phyloP scores from a whole-genome alignment of 2,888 invertebrate genomes.

The Leptinotarsa rubiginosa region DNA sequence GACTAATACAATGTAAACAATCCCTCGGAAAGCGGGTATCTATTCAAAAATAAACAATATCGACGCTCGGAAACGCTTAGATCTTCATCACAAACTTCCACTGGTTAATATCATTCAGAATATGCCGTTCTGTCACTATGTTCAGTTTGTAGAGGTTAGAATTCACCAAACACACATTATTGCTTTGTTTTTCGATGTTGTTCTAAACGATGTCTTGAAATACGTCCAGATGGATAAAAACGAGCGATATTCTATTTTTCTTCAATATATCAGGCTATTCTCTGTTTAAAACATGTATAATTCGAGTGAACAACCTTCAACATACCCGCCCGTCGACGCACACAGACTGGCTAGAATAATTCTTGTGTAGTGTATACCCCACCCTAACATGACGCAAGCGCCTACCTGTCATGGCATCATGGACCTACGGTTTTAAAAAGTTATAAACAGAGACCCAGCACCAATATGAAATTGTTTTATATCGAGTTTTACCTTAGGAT shows the following conservation, averaged over 20 bases:
- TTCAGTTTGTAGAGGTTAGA: constrained; percentile 54
- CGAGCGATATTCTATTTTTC: constrained; percentile 20
- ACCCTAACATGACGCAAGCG: constrained; percentile 55
- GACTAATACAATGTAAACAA: constrained; percentile 41
- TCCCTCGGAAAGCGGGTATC: constrained; percentile 20
- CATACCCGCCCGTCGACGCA: constrained; percentile 37
- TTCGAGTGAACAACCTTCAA: constrained; percentile 19
- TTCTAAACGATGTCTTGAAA: constrained; percentile 24
- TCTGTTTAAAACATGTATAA: constrained; percentile 35
- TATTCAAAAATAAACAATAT: constrained; percentile 22
- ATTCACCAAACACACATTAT: constrained; percentile 46
- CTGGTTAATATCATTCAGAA: constrained; percentile 29
- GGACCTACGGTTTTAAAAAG: constrained; percentile 45
- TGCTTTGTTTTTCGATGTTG: constrained; percentile 39
- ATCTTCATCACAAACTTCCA: constrained; percentile 29
- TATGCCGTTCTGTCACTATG: constrained; percentile 46
- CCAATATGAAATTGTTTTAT: constrained; percentile 5
- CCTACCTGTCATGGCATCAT: constrained; percentile 53
- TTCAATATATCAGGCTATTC: constrained; percentile 27
- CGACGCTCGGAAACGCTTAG: constrained; percentile 13
- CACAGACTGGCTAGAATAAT: constrained; percentile 43
- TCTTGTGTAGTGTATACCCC: constrained; percentile 48
- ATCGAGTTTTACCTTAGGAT: constrained; percentile 4
- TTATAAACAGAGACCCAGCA: constrained; percentile 29
- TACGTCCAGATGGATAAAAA: constrained; percentile 22